Conservation (phyloP, 1,140 invertebrate genomes). For the Drosophila quadrilineata region DNA sequence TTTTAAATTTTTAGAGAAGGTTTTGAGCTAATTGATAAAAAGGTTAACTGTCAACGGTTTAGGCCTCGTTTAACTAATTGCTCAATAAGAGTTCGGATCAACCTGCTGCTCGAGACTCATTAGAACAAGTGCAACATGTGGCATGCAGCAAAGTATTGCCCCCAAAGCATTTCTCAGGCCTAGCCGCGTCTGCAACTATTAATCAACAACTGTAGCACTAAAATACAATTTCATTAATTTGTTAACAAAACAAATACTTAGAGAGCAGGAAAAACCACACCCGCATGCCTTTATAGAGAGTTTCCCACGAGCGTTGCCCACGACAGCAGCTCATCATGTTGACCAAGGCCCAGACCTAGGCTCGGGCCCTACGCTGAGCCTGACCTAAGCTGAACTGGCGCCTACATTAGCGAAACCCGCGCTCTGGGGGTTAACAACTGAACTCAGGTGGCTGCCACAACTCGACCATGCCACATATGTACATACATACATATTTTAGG, state of each 20-base stretch:
- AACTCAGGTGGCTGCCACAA: constrained; percentile 41
- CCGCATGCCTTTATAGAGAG: constrained; percentile 73
- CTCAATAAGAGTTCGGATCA: constrained; percentile 53
- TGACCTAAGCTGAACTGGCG: constrained; percentile 26
- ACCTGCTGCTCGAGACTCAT: constrained; percentile 23
- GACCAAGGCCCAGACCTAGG: constrained; percentile 19
- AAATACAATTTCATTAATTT: constrained; percentile 74
- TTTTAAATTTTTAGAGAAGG: background rate
- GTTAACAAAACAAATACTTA: constrained; percentile 52
- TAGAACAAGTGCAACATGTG: constrained; percentile 69
- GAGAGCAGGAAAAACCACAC: constrained; percentile 68
- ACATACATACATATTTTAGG: too few species aligned
- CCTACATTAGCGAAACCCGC: constrained; percentile 47
- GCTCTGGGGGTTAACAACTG: constrained; percentile 15
- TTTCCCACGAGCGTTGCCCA: constrained; percentile 62
- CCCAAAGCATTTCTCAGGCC: constrained; percentile 47
- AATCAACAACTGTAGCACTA: constrained; percentile 42
- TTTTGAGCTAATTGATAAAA: constrained; percentile 40
- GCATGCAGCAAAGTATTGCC: constrained; percentile 21
- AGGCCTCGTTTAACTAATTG: constrained; percentile 64
- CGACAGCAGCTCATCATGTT: constrained; percentile 32
- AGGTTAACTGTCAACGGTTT: constrained; percentile 65
- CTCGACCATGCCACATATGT: too few species aligned
- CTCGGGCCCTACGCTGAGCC: constrained; percentile 1
- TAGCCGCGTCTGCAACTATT: constrained; percentile 22